phyloP scores from a whole-genome alignment of 2,797 vertebrate species.

The Hemibagrus guttatus region DNA sequence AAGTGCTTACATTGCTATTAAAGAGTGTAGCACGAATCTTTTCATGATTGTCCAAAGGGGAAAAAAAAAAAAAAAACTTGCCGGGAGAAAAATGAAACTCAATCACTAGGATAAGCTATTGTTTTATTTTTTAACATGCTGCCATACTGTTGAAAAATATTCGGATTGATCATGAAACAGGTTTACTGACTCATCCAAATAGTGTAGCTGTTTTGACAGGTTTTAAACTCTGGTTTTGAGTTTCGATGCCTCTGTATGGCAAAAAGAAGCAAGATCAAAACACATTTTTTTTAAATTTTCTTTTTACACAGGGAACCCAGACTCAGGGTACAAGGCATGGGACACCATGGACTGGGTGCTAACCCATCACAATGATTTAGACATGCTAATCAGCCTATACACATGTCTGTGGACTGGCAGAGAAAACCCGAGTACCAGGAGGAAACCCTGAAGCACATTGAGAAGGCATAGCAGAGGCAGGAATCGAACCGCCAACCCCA shows the following conservation, averaged over 20 bases:
- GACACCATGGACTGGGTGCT: too few species aligned
- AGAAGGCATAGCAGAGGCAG: too few species aligned
- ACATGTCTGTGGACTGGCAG: too few species aligned
- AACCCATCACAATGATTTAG: too few species aligned
- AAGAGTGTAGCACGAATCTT: neutral
- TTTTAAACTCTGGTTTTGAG: conserved; percentile 7
- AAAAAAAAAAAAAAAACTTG: too few species aligned
- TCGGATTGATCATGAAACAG: neutral
- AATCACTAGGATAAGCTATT: neutral
- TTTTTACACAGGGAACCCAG: too few species aligned
- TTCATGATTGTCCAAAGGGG: neutral
- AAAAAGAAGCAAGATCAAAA: neutral
- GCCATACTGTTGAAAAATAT: neutral
- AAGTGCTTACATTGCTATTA: neutral
- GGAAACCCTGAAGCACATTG: too few species aligned
- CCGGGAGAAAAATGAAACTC: neutral
- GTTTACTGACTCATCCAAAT: neutral
- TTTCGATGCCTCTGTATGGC: neutral
- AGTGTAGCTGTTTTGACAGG: conserved; percentile 6
- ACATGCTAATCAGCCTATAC: too few species aligned
- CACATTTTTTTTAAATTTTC: neutral
- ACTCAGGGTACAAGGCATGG: too few species aligned
- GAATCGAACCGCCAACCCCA: too few species aligned
- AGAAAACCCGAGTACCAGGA: too few species aligned
- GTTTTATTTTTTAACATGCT: neutral